These are phyloP conservation scores for Marasmarcha lunaedactyla DNA, from an alignment of 2,888 invertebrate species.

Conservation along the genomic window DNA sequence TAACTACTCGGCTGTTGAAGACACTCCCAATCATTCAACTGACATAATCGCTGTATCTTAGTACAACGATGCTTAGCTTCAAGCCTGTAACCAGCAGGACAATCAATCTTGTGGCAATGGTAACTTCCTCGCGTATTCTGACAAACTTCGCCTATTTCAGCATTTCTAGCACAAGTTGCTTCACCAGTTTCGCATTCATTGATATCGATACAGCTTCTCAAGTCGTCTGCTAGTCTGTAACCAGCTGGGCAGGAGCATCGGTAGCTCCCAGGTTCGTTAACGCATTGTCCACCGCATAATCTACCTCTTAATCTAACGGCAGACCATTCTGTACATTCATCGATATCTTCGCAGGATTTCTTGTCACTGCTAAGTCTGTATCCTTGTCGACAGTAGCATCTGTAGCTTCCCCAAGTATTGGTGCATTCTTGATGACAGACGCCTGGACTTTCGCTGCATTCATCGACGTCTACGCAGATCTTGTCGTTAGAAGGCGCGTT, in stretches of 20 bases:
- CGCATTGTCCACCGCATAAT: constrained; percentile 87
- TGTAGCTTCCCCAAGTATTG: constrained; percentile 91
- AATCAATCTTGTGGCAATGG: constrained; percentile 87
- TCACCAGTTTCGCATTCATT: constrained; percentile 86
- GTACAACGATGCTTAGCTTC: constrained; percentile 93
- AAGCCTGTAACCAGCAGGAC: constrained; percentile 86
- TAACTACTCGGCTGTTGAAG: constrained; percentile 85
- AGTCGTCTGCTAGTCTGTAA: constrained; percentile 80
- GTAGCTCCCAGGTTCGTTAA: constrained; percentile 91
- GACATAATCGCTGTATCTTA: constrained; percentile 77
- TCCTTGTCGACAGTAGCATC: constrained; percentile 90
- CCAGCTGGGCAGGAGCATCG: constrained; percentile 89
- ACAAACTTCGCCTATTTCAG: constrained; percentile 80
- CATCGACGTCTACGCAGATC: constrained; percentile 75
- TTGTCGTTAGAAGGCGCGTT: constrained; percentile 57
- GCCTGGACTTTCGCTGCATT: constrained; percentile 67
- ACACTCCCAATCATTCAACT: constrained; percentile 79
- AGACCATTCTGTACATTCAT: constrained; percentile 73
- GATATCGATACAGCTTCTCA: constrained; percentile 82
- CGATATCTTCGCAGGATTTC: constrained; percentile 81
- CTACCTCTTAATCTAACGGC: constrained; percentile 67
- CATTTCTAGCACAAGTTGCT: constrained; percentile 77
- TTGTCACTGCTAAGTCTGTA: constrained; percentile 82
- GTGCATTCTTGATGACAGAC: constrained; percentile 89
- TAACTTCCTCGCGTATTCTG: constrained; percentile 91